Evolutionary conservation across 2,888 invertebrate species (phyloP).

Genomic region (Hydrotaea diabolus): DNA sequence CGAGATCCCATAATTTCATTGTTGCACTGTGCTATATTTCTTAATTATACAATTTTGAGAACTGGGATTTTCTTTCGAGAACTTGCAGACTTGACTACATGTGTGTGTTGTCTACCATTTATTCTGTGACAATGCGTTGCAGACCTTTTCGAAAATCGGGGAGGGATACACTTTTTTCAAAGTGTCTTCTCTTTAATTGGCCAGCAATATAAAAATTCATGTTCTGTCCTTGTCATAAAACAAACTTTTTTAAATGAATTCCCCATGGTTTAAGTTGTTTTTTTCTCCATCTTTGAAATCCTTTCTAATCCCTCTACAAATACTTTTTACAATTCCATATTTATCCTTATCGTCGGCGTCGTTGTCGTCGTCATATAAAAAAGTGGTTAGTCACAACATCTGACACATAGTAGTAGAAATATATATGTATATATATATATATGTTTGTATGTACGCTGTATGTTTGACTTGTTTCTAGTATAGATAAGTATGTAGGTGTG

Average conservation of each 20-base stretch:
- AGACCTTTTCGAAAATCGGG: background rate
- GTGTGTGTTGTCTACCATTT: background rate
- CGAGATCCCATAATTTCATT: background rate
- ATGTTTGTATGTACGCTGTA: conserved; percentile 9
- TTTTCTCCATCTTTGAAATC: no score
- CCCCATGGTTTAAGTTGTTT: background rate
- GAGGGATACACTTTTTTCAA: background rate
- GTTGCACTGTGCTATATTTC: background rate
- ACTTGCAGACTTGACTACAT: background rate
- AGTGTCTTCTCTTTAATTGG: background rate
- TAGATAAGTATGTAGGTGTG: conserved; percentile 26
- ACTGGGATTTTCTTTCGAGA: background rate
- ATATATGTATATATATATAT: no score
- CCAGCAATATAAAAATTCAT: background rate
- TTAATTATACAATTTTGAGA: conserved; percentile 1
- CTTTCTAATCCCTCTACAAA: background rate
- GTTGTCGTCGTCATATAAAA: conserved; percentile 20
- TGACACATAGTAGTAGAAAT: conserved; percentile 34
- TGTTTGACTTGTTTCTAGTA: conserved; percentile 19
- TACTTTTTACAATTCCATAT: conserved; percentile 27
- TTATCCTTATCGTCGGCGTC: background rate
- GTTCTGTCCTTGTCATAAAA: background rate
- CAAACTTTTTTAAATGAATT: background rate
- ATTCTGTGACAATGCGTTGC: no score
- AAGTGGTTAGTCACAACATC: conserved; percentile 19